Base-by-base conservation (phyloP, 2,797 vertebrate genomes). In the Xiphorhynchus erythropygius region DNA sequence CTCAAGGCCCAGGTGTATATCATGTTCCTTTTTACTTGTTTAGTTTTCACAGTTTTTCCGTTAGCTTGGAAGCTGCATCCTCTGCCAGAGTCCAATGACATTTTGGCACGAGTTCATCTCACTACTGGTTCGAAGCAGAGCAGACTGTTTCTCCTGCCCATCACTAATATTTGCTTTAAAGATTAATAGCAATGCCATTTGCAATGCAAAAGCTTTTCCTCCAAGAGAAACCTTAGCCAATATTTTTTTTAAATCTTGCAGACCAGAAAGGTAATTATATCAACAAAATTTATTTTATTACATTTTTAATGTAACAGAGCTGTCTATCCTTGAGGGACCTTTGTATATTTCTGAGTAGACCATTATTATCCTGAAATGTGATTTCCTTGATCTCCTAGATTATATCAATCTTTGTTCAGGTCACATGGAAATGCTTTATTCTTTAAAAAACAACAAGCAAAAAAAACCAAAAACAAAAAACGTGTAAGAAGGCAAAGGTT, bases 101-200 rank as follows among this genome's bases (percentile, higher is more conserved):
- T 82, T 74, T 82, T 82, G 85, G 80, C 74, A 68, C 27, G 10
- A 88, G 21, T 11, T 90, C 60, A 30, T 68, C 46, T 87, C 41
- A 32, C 55, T 57, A 18, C 24, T 73, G 23, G 2, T 69, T 92
- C 67, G 41, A 41, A 86, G 32, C n/a, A 88, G 62, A 84, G 52
- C 44, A 82, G 39, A 57, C 39, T 52, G 22, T 84, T 93, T 91
- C 52, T 79, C 24, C 59, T 84, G 30, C 65, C 63, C 63, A n/a
- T 94, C 63, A 91, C 28, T 86, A 86, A 79, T 79, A 77, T 73
- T 93, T 93, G 28, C 76, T 88, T 11, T 65, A 67, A 92, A 84
- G 65, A 33, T 82, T 73, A 86, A 76, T 73, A 82, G 44, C 47
- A 76, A 56, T 68, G 85, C 37, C 46, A 77, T 74, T 87, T 94